Conservation (phyloP, 2,888 invertebrate species). For the Aproaerema taeniolella region DNA sequence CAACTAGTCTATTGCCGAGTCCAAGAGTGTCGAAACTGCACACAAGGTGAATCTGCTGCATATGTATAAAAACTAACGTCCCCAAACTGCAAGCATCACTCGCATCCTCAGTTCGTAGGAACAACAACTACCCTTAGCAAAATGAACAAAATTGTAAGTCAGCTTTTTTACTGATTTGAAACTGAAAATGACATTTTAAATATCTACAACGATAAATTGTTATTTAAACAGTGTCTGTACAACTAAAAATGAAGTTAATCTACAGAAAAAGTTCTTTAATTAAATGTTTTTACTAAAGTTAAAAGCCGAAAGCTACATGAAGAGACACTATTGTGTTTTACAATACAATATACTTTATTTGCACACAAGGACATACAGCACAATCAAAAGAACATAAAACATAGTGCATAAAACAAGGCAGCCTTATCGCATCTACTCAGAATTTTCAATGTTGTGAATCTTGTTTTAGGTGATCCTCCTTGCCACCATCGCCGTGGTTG, state of each 20-base stretch:
- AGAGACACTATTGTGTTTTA: no score
- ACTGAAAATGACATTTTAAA: neutral
- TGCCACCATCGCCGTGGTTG: slow-evolving; percentile 46
- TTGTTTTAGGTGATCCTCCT: slow-evolving; percentile 52
- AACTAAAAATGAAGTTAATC: no score
- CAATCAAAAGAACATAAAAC: no score
- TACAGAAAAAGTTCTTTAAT: neutral
- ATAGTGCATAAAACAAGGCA: no score
- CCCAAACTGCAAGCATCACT: slow-evolving; percentile 47
- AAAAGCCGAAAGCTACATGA: no score
- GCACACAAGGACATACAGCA: no score
- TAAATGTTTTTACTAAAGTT: neutral
- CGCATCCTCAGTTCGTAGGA: slow-evolving; percentile 50
- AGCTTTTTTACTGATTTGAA: neutral
- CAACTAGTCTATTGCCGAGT: slow-evolving; percentile 36
- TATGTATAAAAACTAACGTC: slow-evolving; percentile 69
- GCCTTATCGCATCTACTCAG: no score
- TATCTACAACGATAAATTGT: no score
- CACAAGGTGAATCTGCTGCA: slow-evolving; percentile 67
- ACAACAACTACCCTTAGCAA: slow-evolving; percentile 36
- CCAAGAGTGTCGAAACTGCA: slow-evolving; percentile 53
- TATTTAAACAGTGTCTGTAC: no score
- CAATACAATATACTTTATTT: no score
- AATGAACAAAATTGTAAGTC: slow-evolving; percentile 63
- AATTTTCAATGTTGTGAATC: no score